These are phyloP conservation scores for Delia radicum DNA, from an alignment of 1,140 invertebrate species.

Conservation along the genomic window DNA sequence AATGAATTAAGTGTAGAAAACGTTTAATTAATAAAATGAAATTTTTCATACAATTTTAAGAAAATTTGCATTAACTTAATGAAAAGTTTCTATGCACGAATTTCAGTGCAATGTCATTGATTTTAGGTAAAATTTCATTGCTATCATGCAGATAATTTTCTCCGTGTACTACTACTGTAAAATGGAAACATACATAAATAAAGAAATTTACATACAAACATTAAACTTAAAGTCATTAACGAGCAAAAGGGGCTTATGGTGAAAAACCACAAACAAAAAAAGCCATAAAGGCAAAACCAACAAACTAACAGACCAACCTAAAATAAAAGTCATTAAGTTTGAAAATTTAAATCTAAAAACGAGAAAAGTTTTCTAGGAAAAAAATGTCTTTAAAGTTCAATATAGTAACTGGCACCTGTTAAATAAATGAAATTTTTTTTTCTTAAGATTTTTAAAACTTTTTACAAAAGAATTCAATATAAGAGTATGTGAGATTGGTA, in stretches of 20 bases:
- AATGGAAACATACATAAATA: neutral
- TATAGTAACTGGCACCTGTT: neutral
- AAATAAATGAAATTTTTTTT: neutral
- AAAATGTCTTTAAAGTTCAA: neutral
- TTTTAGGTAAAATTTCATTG: too few relatives aligned
- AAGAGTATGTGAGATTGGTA: too few relatives aligned
- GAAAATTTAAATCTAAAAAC: neutral
- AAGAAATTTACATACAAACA: neutral
- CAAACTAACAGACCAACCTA: neutral
- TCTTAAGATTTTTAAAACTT: too few relatives aligned
- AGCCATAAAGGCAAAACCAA: neutral
- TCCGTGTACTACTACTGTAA: neutral
- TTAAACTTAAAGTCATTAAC: constrained; percentile 16
- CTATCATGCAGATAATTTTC: too few relatives aligned
- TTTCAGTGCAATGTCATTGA: too few relatives aligned
- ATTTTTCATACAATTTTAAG: too few relatives aligned
- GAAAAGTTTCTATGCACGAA: neutral
- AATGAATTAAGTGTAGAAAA: too few relatives aligned
- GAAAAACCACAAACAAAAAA: neutral
- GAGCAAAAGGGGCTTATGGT: neutral
- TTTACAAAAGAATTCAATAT: too few relatives aligned
- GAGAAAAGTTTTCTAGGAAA: neutral
- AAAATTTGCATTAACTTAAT: too few relatives aligned
- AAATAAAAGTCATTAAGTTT: neutral
- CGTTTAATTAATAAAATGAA: too few relatives aligned